These are phyloP conservation scores for Cinclus mexicanus DNA, from an alignment of 2,113 vertebrate genomes.

Conservation along the genomic window DNA sequence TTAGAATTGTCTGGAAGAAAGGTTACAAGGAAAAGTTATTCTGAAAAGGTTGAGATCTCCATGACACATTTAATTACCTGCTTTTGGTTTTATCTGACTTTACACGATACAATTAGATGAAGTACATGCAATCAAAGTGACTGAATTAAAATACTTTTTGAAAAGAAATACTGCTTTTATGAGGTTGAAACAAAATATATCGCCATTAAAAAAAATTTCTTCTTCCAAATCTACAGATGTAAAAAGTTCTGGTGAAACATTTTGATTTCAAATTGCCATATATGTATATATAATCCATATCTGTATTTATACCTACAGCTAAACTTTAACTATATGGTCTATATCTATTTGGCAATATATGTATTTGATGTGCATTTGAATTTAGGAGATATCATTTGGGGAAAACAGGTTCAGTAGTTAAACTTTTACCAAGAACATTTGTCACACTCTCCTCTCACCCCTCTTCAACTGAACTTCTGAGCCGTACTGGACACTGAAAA, in stretches of 20 bases:
- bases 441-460: accelerated
- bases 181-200: not conserved
- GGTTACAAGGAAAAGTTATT: not conserved
- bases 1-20: not conserved
- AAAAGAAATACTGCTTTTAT: not conserved
- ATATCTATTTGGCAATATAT: not conserved
- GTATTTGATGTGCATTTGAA: not conserved
- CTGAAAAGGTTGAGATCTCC: not conserved
- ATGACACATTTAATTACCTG: not conserved
- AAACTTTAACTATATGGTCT: not conserved
- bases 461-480: not conserved
- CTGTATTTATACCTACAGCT: not conserved
- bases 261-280: not conserved
- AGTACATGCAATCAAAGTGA: not conserved
- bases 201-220: not conserved
- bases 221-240: not conserved
- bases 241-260: not conserved
- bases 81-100: not conserved
- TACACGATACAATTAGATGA: not conserved
- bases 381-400: not conserved
- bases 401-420: not conserved
- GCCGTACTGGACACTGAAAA: not conserved
- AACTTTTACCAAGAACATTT: not conserved
- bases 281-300: too few species aligned
- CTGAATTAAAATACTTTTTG: not conserved